Base-by-base conservation (phyloP, 1,140 invertebrate species). In the Microplitis mediator region DNA sequence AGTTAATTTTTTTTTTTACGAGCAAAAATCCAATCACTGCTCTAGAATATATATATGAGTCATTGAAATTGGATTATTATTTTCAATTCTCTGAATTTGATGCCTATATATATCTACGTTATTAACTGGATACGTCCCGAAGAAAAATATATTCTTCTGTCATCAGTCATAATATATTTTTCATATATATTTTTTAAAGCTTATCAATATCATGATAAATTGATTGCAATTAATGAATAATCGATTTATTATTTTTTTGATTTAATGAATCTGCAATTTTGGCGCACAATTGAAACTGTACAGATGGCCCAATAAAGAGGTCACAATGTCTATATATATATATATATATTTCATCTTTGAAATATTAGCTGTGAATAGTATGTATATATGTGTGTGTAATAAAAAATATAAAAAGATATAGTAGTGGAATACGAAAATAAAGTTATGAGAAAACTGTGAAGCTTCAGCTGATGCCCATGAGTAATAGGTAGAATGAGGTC, bases 391-490 rank as follows among this genome's bases (percentile, higher is more conserved):
- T 36, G 4, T 16, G 34, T 39, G 35, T 35, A 11, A 23, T 23
- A 31, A 32, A 34, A 45, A 45, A 45, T 45, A 45, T 9, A 45
- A 45, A 45, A 45, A 51, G 9, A 66, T 23, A 52, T 23, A 66
- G 9, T 31, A 11, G 23, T 54, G 50, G 23, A 54, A 65, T 65
- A 67, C 50, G 65, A 67, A 67, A 67, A 52, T 67, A 67, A 64
- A 64, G 62, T 64, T 64, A 64, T 51, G 62, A 64, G 62, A n/a
- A 31, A 64, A 64, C 45, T 64, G 62, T 52, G 36, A 67, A 67
- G 65, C 52, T 58, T 67, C 23, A 67, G 65, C 65, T 54, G 65
- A 54, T 52, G 36, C 39, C n/a, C 65, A 51, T 67, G 65, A 67
- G 65, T 62, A 50, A 65, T 67, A 32, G 65, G 51, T 52, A 31